Conservation (phyloP, 1,140 invertebrate genomes). For the Eufriesea mexicana region DNA sequence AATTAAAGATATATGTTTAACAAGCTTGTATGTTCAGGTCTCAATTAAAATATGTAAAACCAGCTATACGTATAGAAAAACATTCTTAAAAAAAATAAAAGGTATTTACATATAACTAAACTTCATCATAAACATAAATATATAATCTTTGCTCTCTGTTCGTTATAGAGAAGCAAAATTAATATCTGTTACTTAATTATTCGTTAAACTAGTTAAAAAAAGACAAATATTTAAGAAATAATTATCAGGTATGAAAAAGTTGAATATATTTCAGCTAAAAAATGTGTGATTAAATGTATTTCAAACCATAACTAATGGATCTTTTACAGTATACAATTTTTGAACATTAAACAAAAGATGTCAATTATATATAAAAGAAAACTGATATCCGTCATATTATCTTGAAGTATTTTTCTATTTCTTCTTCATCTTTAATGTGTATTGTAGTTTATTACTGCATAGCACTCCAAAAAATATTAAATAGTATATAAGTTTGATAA, state of each 20-base stretch:
- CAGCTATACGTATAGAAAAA: background rate
- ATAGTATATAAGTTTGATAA: background rate
- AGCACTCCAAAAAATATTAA: background rate
- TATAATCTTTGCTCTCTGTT: background rate
- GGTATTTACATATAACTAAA: background rate
- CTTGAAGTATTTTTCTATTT: background rate
- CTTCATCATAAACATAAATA: background rate
- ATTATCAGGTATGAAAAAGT: background rate
- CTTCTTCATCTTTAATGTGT: background rate
- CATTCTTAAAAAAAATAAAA: conserved; percentile 17
- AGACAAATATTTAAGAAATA: background rate
- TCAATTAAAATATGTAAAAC: background rate
- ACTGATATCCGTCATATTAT: background rate
- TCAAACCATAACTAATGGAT: background rate
- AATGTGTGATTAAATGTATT: background rate
- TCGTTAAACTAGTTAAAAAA: background rate
- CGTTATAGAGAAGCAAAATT: background rate
- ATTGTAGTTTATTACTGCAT: background rate
- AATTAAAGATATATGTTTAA: background rate
- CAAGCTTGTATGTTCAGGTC: background rate
- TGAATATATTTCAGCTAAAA: background rate
- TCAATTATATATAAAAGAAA: conserved; percentile 2
- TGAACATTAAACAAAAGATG: background rate
- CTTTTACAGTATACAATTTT: background rate
- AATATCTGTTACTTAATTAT: background rate